Evolutionary conservation across 1,140 invertebrate genomes (phyloP).

Genomic region (Mycetomoellerius zeteki): DNA sequence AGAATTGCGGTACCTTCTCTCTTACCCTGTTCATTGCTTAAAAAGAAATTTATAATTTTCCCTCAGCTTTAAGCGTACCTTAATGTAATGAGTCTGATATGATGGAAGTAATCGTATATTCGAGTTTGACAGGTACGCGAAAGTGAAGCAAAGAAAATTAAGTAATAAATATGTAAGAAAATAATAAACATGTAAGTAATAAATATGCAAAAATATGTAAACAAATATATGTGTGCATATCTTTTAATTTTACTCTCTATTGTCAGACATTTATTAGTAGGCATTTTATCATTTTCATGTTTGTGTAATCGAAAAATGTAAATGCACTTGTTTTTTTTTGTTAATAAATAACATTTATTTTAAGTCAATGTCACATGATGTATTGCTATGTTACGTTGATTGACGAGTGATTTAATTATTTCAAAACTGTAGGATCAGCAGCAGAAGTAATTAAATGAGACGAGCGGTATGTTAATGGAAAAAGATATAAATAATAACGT

Average conservation of each 20-base stretch:
- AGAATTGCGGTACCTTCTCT: background rate
- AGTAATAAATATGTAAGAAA: conserved; percentile 15
- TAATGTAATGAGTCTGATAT: background rate
- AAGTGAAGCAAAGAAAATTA: conserved; percentile 13
- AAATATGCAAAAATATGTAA: background rate
- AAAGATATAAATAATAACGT: conserved; percentile 31
- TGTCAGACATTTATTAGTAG: background rate
- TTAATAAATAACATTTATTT: conserved; percentile 10
- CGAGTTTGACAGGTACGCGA: background rate
- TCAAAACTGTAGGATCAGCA: conserved; percentile 36
- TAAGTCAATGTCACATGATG: background rate
- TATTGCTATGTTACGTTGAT: background rate
- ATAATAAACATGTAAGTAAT: background rate
- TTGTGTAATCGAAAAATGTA: background rate
- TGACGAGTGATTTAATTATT: conserved; percentile 34
- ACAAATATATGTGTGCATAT: background rate
- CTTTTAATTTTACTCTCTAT: background rate
- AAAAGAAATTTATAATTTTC: conserved; percentile 21
- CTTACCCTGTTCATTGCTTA: background rate
- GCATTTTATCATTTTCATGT: background rate
- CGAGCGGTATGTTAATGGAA: conserved; percentile 8
- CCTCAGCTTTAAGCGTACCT: background rate
- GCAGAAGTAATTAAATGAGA: conserved; percentile 42
- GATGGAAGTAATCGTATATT: background rate
- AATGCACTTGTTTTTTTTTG: background rate